A percentile compares a stretch with the other conserved stretches of the same genome.
Evolutionary conservation across 1,140 invertebrate genomes (phyloP).

Genomic region (Macrobrachium rosenbergii): DNA sequence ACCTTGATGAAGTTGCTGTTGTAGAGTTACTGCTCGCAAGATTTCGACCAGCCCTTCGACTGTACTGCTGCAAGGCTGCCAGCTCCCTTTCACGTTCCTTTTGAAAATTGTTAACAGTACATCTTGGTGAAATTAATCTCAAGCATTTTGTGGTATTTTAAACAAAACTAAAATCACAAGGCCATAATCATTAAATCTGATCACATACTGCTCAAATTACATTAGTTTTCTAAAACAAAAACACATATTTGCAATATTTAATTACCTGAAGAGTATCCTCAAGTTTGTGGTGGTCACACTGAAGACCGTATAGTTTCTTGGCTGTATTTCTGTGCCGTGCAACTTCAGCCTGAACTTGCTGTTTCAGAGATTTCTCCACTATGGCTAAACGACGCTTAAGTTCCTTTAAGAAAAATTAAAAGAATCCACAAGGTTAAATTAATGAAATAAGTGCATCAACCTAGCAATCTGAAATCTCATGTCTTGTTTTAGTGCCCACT

Average conservation of each 20-base stretch:
- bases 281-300: constrained; percentile 46
- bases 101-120: neutral
- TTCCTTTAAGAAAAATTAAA: constrained; percentile 3
- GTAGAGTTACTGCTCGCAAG: constrained; percentile 31
- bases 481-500: too few species aligned
- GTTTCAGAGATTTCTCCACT: constrained; percentile 46
- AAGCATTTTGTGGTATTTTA: too few species aligned
- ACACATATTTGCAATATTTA: too few species aligned
- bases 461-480: too few species aligned
- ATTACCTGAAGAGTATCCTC: constrained; percentile 39
- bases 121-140: neutral
- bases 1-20: constrained; percentile 44
- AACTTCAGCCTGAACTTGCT: constrained; percentile 54
- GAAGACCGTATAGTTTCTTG: constrained; percentile 46
- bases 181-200: neutral
- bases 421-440: neutral
- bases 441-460: too few species aligned
- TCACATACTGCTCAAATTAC: neutral
- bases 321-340: constrained; percentile 37
- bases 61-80: constrained; percentile 33
- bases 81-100: constrained; percentile 46
- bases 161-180: neutral
- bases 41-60: neutral
- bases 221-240: neutral
- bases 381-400: constrained; percentile 32